phyloP scores from a whole-genome alignment of 2,888 invertebrate species.

The Tipula helvola region DNA sequence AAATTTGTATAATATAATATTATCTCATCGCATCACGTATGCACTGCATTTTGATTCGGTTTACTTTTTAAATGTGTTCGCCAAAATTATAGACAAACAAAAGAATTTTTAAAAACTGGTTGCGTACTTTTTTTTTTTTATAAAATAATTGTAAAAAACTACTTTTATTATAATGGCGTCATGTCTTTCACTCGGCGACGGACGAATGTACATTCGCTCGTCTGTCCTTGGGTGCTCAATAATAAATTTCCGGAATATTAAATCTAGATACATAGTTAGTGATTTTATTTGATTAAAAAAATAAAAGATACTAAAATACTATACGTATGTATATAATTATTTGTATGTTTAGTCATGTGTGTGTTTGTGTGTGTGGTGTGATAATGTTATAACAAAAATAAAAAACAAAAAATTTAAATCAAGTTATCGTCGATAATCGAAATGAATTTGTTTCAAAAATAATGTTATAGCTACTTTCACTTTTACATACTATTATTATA shows the following conservation, averaged over 20 bases:
- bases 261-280: not conserved
- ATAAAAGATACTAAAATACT: not conserved
- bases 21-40: not conserved
- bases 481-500: not conserved
- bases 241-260: not conserved
- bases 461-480: conserved; percentile 4
- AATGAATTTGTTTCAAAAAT: not conserved
- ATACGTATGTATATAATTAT: not conserved
- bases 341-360: not conserved
- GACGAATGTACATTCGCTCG: not conserved
- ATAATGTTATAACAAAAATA: not conserved
- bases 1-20: conserved; percentile 4
- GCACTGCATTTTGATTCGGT: not conserved
- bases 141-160: not conserved
- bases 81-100: not conserved
- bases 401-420: not conserved
- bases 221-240: not conserved
- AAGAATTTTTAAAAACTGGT: not conserved
- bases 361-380: not conserved
- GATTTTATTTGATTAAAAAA: no score
- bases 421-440: not conserved
- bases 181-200: not conserved
- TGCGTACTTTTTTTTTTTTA: not conserved
- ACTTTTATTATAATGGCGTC: conserved; percentile 4
- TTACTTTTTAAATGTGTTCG: not conserved